These are phyloP conservation scores for Labia minor DNA, from an alignment of 2,888 invertebrate genomes.

Conservation along the genomic window DNA sequence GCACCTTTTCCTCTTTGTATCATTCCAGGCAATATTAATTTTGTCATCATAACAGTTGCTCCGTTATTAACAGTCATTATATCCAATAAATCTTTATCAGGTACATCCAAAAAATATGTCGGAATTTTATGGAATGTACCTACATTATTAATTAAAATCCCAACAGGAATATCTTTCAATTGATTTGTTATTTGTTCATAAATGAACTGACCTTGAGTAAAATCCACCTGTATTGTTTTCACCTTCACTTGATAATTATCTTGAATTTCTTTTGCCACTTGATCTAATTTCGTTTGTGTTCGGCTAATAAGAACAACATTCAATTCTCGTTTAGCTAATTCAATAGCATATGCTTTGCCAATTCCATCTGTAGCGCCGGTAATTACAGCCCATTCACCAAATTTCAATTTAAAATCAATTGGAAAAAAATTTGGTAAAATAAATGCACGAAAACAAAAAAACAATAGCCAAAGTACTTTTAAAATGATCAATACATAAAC, in stretches of 20 bases:
- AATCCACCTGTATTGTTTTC: no score
- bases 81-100: conserved; percentile 63
- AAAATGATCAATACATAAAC: no score
- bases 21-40: no score
- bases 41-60: conserved; percentile 76
- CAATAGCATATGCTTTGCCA: conserved; percentile 80
- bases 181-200: no score
- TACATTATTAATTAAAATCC: conserved; percentile 91
- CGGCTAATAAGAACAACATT: conserved; percentile 76
- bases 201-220: no score
- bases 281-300: conserved; percentile 57
- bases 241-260: conserved; percentile 51
- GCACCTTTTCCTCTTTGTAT: conserved; percentile 64
- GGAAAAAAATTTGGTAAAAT: no score
- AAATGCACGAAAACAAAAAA: no score
- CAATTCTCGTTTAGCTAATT: no score
- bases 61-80: conserved; percentile 77
- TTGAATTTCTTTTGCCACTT: conserved; percentile 60
- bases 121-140: conserved; percentile 77
- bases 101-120: conserved; percentile 64
- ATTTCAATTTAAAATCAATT: conserved; percentile 46
- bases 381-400: conserved; percentile 76
- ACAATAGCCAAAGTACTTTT: no score
- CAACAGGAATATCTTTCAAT: no score
- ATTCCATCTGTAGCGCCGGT: conserved; percentile 88